A percentile compares a stretch with the other conserved stretches of the same genome.
Conservation (phyloP, 2,113 vertebrate species). For the Eurypyga helias region DNA sequence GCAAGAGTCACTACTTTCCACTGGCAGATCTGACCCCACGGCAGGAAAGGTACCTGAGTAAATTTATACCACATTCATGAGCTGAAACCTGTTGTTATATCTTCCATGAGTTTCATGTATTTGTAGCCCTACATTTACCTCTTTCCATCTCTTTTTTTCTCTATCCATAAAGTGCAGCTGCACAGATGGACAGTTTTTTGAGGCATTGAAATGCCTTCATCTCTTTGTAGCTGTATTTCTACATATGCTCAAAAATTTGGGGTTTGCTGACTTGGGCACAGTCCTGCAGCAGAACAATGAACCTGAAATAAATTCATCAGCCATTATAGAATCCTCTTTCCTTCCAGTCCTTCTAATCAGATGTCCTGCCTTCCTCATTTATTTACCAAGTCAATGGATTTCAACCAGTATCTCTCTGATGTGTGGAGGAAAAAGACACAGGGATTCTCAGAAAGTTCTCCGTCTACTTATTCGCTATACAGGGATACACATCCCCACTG, state of each 20-base stretch:
- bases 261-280: not conserved
- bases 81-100: fast-evolving
- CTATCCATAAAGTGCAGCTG: not conserved
- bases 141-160: not conserved
- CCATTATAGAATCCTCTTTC: not conserved
- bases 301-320: not conserved
- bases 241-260: not conserved
- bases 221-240: not conserved
- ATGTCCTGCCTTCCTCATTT: not conserved
- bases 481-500: not conserved
- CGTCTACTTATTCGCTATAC: not conserved
- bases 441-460: not conserved
- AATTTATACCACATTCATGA: not conserved
- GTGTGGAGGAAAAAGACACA: not conserved
- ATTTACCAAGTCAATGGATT: not conserved
- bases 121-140: not conserved
- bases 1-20: not conserved
- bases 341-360: not conserved
- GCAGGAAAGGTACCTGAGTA: not conserved
- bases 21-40: not conserved
- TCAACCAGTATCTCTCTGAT: not conserved
- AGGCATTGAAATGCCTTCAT: not conserved
- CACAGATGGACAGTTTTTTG: not conserved
- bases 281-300: not conserved
- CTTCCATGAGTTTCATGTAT: not conserved